Evolutionary conservation across 2,797 vertebrate genomes (phyloP).

Genomic region (Typhlichthys subterraneus): DNA sequence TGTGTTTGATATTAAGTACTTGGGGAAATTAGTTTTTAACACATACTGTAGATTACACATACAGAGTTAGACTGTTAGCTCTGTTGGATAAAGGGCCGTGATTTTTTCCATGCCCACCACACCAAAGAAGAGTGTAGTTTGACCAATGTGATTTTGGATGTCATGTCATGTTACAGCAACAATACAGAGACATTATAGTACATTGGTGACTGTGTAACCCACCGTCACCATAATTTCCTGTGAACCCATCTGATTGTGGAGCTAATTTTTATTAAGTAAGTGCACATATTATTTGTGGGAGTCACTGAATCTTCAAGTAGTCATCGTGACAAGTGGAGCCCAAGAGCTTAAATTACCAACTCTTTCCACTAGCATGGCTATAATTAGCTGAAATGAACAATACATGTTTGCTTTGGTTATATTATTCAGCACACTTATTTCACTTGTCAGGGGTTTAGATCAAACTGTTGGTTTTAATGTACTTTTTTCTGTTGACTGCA

Average conservation of each 20-base stretch:
- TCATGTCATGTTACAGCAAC: slow-evolving; percentile 35
- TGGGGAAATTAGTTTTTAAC: too few species aligned
- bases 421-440: slow-evolving; percentile 89
- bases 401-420: slow-evolving; percentile 88
- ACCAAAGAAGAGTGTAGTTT: slow-evolving; percentile 47
- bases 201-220: slow-evolving; percentile 34
- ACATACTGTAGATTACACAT: too few species aligned
- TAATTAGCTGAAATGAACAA: slow-evolving; percentile 86
- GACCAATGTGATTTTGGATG: slow-evolving; percentile 53
- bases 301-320: slow-evolving; percentile 62
- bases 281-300: slow-evolving; percentile 50
- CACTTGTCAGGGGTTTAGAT: slow-evolving; percentile 83
- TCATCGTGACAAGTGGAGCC: slow-evolving; percentile 71
- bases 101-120: slow-evolving; percentile 30
- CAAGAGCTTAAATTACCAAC: slow-evolving; percentile 77
- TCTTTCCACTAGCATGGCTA: slow-evolving; percentile 73
- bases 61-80: too few species aligned
- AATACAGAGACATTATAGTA: slow-evolving; percentile 36
- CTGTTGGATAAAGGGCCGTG: slow-evolving; percentile 24
- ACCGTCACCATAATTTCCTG: slow-evolving; percentile 41
- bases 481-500: slow-evolving; percentile 13
- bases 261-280: slow-evolving; percentile 68
- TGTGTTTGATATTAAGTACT: too few species aligned
- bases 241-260: slow-evolving; percentile 54
- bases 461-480: slow-evolving; percentile 68